These are phyloP conservation scores for Neria commutata DNA, from an alignment of 2,888 invertebrate species.

Conservation along the genomic window DNA sequence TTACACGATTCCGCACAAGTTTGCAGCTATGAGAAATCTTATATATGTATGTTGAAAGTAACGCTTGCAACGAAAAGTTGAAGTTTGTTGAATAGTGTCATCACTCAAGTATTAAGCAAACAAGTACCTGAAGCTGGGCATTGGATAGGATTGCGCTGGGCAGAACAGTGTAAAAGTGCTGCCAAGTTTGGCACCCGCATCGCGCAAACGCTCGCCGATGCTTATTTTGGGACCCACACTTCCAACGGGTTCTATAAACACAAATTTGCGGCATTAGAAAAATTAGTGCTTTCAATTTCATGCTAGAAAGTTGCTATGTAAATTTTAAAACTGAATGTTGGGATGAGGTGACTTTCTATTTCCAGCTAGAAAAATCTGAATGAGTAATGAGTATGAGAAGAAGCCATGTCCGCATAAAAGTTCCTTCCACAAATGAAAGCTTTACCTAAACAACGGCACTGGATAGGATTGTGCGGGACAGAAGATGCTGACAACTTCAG, in stretches of 20 bases:
- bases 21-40: no score
- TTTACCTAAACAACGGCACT: slow-evolving; percentile 73
- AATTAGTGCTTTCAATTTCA: neutral
- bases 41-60: no score
- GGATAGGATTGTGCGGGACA: slow-evolving; percentile 80
- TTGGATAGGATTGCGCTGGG: slow-evolving; percentile 78
- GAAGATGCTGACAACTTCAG: slow-evolving; percentile 68
- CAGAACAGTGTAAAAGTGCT: slow-evolving; percentile 71
- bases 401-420: neutral
- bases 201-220: slow-evolving; percentile 68
- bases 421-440: neutral
- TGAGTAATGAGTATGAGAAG: no score
- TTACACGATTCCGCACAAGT: no score
- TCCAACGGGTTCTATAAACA: slow-evolving; percentile 63
- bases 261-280: neutral
- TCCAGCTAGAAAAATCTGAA: no score
- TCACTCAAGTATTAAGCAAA: no score
- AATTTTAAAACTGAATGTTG: slow-evolving; percentile 19
- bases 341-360: neutral
- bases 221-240: slow-evolving; percentile 71
- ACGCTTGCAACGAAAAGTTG: no score
- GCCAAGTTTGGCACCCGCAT: slow-evolving; percentile 63
- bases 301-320: neutral
- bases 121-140: slow-evolving; percentile 73
- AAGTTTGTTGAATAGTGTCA: no score